Percentiles rank a stretch among this genome's conserved stretches.
These are phyloP conservation scores for Aproaerema taeniolella DNA, from an alignment of 2,888 invertebrate species.

Conservation along the genomic window DNA sequence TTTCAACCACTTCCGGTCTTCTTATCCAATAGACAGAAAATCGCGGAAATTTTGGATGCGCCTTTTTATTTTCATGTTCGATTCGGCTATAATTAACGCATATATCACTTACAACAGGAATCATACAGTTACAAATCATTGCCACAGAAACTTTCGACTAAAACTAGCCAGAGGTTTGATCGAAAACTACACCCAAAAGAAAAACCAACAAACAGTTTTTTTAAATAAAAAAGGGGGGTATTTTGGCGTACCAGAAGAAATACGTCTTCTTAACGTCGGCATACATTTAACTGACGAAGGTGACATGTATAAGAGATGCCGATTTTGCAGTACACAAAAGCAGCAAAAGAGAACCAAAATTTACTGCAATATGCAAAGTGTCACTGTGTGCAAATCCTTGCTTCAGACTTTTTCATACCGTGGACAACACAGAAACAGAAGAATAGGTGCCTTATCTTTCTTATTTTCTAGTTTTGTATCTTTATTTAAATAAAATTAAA, in stretches of 20 bases:
- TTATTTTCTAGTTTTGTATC: background rate
- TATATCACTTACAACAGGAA: background rate
- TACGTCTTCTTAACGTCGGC: constrained; percentile 8
- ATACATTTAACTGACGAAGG: background rate
- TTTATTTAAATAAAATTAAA: background rate
- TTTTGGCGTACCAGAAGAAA: constrained; percentile 18
- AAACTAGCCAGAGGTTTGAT: constrained; percentile 11
- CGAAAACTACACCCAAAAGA: constrained; percentile 5
- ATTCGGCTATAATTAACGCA: constrained; percentile 19
- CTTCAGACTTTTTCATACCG: constrained; percentile 19
- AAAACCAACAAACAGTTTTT: constrained; percentile 3
- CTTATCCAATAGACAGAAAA: constrained; percentile 31
- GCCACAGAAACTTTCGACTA: constrained; percentile 13
- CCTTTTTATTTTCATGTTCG: constrained; percentile 29
- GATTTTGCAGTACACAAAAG: constrained; percentile 16
- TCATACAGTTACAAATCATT: constrained; percentile 6
- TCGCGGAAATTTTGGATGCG: constrained; percentile 34
- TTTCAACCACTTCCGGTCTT: constrained; percentile 33
- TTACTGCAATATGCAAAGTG: constrained; percentile 10
- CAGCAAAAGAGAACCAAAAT: constrained; percentile 15
- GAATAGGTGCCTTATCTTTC: background rate
- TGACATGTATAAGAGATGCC: constrained; percentile 18
- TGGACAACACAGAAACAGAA: background rate
- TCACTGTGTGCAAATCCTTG: constrained; percentile 20
- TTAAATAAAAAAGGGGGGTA: constrained; percentile 19